Percentiles rank a stretch among this genome's conserved stretches.
These are phyloP conservation scores for Dryococelus australis DNA, from an alignment of 2,888 invertebrate genomes.

Conservation along the genomic window DNA sequence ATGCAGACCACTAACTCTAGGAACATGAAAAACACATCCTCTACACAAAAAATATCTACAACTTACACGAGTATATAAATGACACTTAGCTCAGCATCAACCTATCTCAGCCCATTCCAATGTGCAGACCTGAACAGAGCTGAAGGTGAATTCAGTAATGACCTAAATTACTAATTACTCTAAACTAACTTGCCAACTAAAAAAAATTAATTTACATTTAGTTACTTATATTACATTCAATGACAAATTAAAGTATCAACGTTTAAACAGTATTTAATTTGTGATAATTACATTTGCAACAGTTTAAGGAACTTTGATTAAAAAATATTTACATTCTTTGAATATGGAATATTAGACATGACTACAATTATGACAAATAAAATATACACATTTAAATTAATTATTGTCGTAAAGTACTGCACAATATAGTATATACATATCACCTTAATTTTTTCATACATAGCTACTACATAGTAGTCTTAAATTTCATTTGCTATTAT, in stretches of 20 bases:
- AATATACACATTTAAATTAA: constrained; percentile 13
- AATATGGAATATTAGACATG: neutral
- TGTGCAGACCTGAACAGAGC: neutral
- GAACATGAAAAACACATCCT: too few relatives aligned
- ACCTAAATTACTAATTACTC: neutral
- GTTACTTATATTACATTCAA: neutral
- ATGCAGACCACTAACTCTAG: too few relatives aligned
- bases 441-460: neutral
- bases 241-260: neutral
- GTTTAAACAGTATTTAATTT: neutral
- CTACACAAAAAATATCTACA: too few relatives aligned
- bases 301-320: neutral
- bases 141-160: neutral
- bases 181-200: neutral
- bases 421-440: neutral
- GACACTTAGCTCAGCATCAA: neutral
- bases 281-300: neutral
- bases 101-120: neutral
- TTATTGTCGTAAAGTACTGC: constrained; percentile 1
- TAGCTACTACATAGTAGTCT: neutral
- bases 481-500: neutral
- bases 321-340: neutral
- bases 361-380: neutral
- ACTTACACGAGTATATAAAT: too few relatives aligned
- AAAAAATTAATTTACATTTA: neutral